Evolutionary conservation across 2,113 vertebrate genomes (phyloP), one percentile per base, ranked within the genome.

Genomic region (Prinia subflava): DNA sequence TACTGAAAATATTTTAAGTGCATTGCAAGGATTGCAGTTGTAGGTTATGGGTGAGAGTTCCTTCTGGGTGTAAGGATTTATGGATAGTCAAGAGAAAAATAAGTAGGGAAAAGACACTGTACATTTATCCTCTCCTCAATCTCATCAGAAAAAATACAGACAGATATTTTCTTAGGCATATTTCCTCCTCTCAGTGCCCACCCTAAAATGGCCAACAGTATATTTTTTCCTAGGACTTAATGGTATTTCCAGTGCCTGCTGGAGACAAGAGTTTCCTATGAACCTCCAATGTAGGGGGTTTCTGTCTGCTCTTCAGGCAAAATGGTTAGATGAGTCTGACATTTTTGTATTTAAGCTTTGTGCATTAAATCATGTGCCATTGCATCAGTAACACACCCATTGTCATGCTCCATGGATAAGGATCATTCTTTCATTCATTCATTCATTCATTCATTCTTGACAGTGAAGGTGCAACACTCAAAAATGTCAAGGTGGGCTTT

Each of bases 331-430:
- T 65, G 50, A 6, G 49, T 50, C 19, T 76, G n/a, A 27, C 1
- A 3, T 27, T 65, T 83, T 79, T 68, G 4, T 13, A 20, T 59
- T 62, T 47, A 70, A 49, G 15, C 11, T 46, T 75, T 46, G 13
- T 59, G 13, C 13, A 14, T 44, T 2, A 5, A n/a, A 57, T 80
- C 46, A 31, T 5, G 20, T 57, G 31, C 8, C 4, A 27, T 15
- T 44, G 10, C 11, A 68, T 60, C 21, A 28, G 53, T 49, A 75
- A 25, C 7, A 55, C 5, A 39, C 1, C 13, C 31, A 15, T 13
- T 0, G 0, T 20, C 50, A n/a, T 24, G 3, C 4, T 80, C 62
- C 0, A 2, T 13, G 7, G 27, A 35, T 55, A 59, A 75, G 33
- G 22, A 44, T 77, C 25, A 37, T 35, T 23, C 14, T 10, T 39